Evolutionary conservation across 2,113 vertebrate species (phyloP).

Genomic region (Eurystomus gularis): DNA sequence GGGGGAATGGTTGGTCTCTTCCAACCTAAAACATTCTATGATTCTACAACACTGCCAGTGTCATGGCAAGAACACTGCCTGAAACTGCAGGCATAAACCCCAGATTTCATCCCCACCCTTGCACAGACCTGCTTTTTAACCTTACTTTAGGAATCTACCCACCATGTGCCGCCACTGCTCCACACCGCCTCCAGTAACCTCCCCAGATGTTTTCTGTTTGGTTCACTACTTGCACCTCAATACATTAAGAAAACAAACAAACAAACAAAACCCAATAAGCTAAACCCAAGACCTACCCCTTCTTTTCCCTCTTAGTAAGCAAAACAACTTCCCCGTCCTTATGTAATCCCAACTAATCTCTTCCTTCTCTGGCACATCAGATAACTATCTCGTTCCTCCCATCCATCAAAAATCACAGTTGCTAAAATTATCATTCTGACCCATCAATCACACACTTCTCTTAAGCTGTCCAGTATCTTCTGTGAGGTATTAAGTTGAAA

Average conservation of each 20-base stretch:
- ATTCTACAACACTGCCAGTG: not conserved
- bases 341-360: not conserved
- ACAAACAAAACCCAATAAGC: no score
- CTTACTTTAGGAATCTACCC: not conserved
- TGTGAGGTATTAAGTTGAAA: not conserved
- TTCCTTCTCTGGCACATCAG: not conserved
- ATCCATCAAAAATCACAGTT: not conserved
- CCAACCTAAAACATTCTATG: no score
- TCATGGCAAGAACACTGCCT: not conserved
- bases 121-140: not conserved
- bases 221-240: not conserved
- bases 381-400: not conserved
- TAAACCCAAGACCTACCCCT: not conserved
- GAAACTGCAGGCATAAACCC: not conserved
- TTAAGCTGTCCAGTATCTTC: not conserved
- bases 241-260: not conserved
- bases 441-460: not conserved
- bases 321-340: not conserved
- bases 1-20: no score
- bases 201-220: not conserved
- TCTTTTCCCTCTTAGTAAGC: not conserved
- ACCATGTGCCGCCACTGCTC: not conserved
- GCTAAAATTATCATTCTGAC: conserved; percentile 18
- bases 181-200: not conserved
- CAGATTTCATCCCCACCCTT: not conserved